phyloP scores from a whole-genome alignment of 2,113 vertebrate genomes.

The Pelvicachromis taeniatus region DNA sequence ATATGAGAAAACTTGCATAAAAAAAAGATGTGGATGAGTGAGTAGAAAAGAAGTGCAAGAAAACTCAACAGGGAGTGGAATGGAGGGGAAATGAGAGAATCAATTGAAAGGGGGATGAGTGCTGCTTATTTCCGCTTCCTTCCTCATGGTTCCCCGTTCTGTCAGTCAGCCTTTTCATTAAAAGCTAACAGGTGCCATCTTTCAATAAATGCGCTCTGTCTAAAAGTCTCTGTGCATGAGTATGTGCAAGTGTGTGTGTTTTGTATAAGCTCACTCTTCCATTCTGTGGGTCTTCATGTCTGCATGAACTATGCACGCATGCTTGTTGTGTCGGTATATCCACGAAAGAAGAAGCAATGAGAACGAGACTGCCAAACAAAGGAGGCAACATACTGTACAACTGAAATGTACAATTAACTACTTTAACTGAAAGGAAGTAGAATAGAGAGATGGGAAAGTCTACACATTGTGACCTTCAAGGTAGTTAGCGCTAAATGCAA shows the following conservation, averaged over 20 bases:
- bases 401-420: not conserved
- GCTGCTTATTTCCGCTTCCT: not conserved
- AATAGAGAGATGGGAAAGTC: not conserved
- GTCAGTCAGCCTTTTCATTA: slow-evolving; percentile 13
- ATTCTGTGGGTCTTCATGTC: not conserved
- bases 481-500: not conserved
- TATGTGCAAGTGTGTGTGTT: not conserved
- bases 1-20: not conserved
- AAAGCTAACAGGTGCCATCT: slow-evolving; percentile 4
- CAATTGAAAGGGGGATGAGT: not conserved
- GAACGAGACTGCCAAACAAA: not conserved
- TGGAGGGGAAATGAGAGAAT: not conserved
- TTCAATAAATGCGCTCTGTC: slow-evolving; percentile 5
- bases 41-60: not conserved
- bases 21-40: not conserved
- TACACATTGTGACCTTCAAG: not conserved
- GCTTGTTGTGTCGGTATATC: not conserved
- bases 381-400: not conserved
- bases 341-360: not conserved
- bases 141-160: not conserved
- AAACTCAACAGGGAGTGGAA: not conserved
- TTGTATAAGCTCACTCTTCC: not conserved
- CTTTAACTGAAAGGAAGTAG: not conserved
- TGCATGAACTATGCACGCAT: not conserved
- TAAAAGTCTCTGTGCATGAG: not conserved